Evolutionary conservation across 2,113 vertebrate genomes (phyloP), one percentile per base, ranked within the genome.

Genomic region (Pterophyllum scalare): DNA sequence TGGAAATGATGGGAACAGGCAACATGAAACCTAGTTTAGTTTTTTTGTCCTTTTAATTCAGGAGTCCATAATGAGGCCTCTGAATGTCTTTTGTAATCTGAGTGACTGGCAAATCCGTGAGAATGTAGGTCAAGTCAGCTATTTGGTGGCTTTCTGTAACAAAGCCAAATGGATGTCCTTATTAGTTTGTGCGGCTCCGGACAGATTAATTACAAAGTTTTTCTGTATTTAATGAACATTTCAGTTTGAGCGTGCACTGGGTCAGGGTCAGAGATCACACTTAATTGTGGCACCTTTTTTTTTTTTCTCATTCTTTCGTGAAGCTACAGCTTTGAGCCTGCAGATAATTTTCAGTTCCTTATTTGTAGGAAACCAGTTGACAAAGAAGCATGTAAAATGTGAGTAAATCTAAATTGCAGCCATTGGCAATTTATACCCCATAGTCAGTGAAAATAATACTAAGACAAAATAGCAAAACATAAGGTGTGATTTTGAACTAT

Each of bases 81-180:
- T 76, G 75, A 87, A 81, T 79, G 17, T 81, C 76, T 89, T 85
- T 85, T 91, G 85, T 86, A 79, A 81, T 40, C 38, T 22, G 60
- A 86, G 79, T 80, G 79, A 67, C 77, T 9, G 38, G 77, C 11
- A 52, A 72, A 64, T 77, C 46, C 87, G 28, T 74, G 62, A 54
- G 17, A 80, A 89, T 89, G 74, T 89, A 81, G 75, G 85, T 49
- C 84, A 83, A 26, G 19, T 58, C 62, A 77, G 79, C 74, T 43
- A 15, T 77, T 80, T 86, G 49, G 56, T 26, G 76, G 33, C 52
- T 65, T 54, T 59, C 17, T 80, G 28, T 74, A 35, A 61, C 22
- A 65, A 62, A 82, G 57, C 86, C 15, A 12, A 40, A 28, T 70
- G 28, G 33, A 60, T 64, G 31, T 72, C 57, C 7, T 59, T 79